A percentile compares a stretch with the other conserved stretches of the same genome.
Evolutionary conservation across 2,113 vertebrate species (phyloP).

Genomic region (Indicator indicator): DNA sequence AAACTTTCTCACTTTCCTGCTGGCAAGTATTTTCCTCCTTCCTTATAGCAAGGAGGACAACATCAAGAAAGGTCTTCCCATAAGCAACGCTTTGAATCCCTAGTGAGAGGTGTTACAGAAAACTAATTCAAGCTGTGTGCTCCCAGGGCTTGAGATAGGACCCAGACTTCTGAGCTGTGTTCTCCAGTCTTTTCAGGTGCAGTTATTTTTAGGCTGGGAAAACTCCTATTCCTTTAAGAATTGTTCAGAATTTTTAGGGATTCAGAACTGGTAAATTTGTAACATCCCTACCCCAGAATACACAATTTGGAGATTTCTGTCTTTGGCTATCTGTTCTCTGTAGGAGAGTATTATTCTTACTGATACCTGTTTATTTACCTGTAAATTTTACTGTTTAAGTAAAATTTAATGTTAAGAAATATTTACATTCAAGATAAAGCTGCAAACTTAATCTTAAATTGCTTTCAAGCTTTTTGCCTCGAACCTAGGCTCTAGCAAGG

Average conservation of each 20-base stretch:
- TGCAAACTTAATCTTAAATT: neutral
- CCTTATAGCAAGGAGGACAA: neutral
- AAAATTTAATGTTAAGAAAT: neutral
- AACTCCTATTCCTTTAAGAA: neutral
- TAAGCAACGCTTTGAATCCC: neutral
- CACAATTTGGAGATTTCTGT: neutral
- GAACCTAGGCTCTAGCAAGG: neutral
- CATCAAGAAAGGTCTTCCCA: neutral
- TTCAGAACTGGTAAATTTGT: neutral
- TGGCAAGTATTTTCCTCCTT: neutral
- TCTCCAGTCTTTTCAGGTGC: neutral
- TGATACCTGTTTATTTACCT: neutral
- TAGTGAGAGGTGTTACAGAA: neutral
- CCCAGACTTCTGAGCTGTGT: neutral
- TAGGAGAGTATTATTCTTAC: neutral
- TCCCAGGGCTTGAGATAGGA: neutral
- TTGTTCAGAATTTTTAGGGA: neutral
- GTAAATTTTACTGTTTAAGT: no score
- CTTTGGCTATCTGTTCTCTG: fast-evolving
- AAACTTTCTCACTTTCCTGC: neutral
- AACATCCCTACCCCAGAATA: neutral
- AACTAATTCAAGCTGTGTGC: neutral
- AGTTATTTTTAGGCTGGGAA: neutral
- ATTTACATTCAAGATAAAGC: neutral
- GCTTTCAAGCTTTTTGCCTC: neutral